These are phyloP conservation scores for Tenualosa thibaudeaui DNA, from an alignment of 2,797 vertebrate species.

Conservation along the genomic window DNA sequence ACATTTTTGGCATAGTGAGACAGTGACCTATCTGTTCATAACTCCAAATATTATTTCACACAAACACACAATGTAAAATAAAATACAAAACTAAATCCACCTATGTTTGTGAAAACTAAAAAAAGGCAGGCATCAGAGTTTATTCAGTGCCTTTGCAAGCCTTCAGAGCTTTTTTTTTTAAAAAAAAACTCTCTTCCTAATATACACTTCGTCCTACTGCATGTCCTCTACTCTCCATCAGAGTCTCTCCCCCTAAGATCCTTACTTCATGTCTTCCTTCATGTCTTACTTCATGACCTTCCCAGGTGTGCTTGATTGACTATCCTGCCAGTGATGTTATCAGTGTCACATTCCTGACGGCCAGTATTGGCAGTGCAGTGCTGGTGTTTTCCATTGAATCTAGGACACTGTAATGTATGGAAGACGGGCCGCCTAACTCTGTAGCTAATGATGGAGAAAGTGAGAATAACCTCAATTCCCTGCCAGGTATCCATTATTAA, in stretches of 20 bases:
- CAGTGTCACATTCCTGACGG: background rate
- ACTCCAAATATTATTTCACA: too few relatives aligned
- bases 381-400: constrained; percentile 24
- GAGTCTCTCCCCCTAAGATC: background rate
- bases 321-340: constrained; percentile 18
- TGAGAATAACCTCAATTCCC: constrained; percentile 22
- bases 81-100: background rate
- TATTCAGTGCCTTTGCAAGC: background rate
- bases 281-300: background rate
- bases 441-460: constrained; percentile 33
- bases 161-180: background rate
- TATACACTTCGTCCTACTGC: background rate
- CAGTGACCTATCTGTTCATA: too few relatives aligned
- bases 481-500: constrained; percentile 34
- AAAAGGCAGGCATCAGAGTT: background rate
- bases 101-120: background rate
- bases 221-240: background rate
- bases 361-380: background rate
- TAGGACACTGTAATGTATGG: constrained; percentile 41
- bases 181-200: background rate
- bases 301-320: background rate
- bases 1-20: too few relatives aligned
- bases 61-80: background rate
- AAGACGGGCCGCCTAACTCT: constrained; percentile 25
- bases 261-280: background rate